Base-by-base conservation (phyloP, 2,888 invertebrate genomes). In the Drosophila mimica region DNA sequence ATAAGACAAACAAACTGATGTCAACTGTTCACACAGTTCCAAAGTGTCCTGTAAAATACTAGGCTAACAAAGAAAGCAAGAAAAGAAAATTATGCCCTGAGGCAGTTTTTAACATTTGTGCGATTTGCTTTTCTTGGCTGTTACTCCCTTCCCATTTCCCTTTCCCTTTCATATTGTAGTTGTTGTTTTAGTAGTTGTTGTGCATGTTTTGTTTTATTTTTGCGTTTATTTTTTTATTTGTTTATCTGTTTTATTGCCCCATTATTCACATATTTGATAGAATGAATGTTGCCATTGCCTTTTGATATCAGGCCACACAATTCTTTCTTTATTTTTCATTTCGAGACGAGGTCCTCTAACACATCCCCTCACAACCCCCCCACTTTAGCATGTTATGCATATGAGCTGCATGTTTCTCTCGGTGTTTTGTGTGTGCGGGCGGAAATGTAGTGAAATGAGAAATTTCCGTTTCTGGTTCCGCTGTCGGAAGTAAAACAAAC, bases 391-490 rank as follows among this genome's bases (percentile, higher is more conserved):
- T 76, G 74, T 81, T 86, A 82, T 84, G 82, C 84, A 86, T 86
- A 81, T 75, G 81, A 84, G 79, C 70, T 79, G 79, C 79, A 76
- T 72, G 63, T 56, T 59, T 62, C 53, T 38, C 52, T 13, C 65
- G 61, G 52, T 61, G 49, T 67, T 36, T 36, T 64, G 54, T 52
- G 62, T 38, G 57, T 58, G 59, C 60, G 52, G 62, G 70, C 88
- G 89, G 88, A 89, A 88, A 87, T 88, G 88, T 88, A 83, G 82
- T 81, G 84, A 83, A 86, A 89, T 86, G 86, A 86, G 89, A 88
- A 89, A 88, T 89, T 88, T 88, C 88, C 88, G 88, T 78, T 88
- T 86, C 89, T 88, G 88, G 82, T 88, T 89, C 86, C 89, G 88
- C 75, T 79, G 84, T 82, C 88, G 88, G 88, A 88, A 88, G 82